phyloP scores from a whole-genome alignment of 1,140 invertebrate genomes.

The Thaumatotibia leucotreta region DNA sequence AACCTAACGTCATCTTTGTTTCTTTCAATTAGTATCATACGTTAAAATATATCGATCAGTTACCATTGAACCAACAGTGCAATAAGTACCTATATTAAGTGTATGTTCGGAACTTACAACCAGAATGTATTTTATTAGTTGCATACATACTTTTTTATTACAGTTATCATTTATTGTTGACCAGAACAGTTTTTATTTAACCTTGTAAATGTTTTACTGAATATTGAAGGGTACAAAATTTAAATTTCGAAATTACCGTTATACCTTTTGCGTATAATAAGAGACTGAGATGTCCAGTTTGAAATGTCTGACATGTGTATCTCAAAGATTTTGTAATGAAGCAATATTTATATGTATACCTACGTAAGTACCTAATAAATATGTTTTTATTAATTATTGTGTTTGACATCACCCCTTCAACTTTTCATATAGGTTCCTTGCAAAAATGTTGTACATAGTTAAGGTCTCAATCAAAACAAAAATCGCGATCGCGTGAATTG shows the following conservation, averaged over 20 bases:
- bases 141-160: background rate
- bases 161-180: background rate
- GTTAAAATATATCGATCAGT: background rate
- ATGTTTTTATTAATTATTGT: background rate
- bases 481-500: no score
- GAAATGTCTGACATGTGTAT: background rate
- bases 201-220: background rate
- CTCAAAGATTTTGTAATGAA: slow-evolving; percentile 5
- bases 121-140: background rate
- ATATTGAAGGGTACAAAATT: background rate
- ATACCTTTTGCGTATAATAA: background rate
- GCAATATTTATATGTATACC: slow-evolving; percentile 8
- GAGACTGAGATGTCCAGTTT: slow-evolving; percentile 1
- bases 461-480: no score
- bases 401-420: no score
- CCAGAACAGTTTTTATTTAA: background rate
- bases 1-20: background rate
- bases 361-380: slow-evolving; percentile 11
- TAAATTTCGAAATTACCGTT: background rate
- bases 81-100: background rate
- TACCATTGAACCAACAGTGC: slow-evolving; percentile 1
- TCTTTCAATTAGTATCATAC: background rate
- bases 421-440: no score
- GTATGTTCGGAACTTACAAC: background rate
- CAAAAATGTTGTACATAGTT: no score